These are phyloP conservation scores for Smittia aterrima DNA, from an alignment of 2,888 invertebrate species.

Conservation along the genomic window DNA sequence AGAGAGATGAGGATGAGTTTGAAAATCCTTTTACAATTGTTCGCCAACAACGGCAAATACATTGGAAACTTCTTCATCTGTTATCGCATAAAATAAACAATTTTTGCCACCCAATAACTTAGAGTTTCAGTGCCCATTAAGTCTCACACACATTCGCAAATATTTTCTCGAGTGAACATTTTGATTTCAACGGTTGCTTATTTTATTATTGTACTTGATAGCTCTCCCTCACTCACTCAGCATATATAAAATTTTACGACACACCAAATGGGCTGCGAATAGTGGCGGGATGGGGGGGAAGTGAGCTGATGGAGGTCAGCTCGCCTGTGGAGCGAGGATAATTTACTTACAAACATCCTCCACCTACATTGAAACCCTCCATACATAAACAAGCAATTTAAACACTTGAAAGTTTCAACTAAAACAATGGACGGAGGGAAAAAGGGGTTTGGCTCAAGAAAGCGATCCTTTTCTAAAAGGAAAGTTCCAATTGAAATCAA, in stretches of 20 bases:
- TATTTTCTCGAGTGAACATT: conserved; percentile 25
- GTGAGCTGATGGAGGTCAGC: background rate
- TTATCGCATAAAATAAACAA: conserved; percentile 37
- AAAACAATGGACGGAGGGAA: conserved; percentile 35
- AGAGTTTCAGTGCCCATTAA: background rate
- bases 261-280: background rate
- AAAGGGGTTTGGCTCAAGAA: background rate
- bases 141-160: background rate
- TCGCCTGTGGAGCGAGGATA: background rate
- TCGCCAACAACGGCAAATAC: background rate
- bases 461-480: background rate
- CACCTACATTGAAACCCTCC: background rate
- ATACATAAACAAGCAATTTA: conserved; percentile 40
- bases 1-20: too few species aligned
- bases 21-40: conserved; percentile 5
- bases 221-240: conserved; percentile 17
- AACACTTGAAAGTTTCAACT: conserved; percentile 40
- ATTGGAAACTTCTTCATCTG: background rate
- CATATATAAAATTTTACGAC: conserved; percentile 40
- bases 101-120: conserved; percentile 37
- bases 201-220: conserved; percentile 33
- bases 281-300: background rate
- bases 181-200: conserved; percentile 26
- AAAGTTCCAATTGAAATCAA: conserved; percentile 21
- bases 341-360: conserved; percentile 27